Evolutionary conservation across 2,113 vertebrate species (phyloP).

Genomic region (Aepyceros melampus): DNA sequence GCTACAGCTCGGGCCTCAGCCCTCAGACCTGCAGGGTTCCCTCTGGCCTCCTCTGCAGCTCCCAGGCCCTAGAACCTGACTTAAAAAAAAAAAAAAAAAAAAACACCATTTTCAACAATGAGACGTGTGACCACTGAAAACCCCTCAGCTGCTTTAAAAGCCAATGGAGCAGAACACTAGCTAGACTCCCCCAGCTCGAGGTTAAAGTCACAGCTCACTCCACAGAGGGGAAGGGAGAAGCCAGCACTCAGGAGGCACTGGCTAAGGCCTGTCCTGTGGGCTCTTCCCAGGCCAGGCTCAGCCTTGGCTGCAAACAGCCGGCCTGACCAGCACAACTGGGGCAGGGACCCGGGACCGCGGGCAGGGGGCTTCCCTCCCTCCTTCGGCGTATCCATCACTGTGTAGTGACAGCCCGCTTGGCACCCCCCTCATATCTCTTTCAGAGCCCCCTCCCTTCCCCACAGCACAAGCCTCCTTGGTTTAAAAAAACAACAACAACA

Average conservation of each 20-base stretch:
- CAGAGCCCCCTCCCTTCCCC: not conserved
- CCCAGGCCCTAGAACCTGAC: not conserved
- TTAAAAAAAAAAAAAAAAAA: not conserved
- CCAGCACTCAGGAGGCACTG: slow-evolving; percentile 70
- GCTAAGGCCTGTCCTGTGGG: slow-evolving; percentile 76
- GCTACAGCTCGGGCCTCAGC: not conserved
- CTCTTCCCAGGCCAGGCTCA: slow-evolving; percentile 76
- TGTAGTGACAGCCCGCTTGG: slow-evolving; percentile 48
- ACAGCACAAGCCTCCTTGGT: not conserved
- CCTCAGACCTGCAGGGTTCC: not conserved
- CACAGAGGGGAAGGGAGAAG: slow-evolving; percentile 48
- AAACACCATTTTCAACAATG: not conserved
- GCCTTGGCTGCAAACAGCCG: slow-evolving; percentile 77
- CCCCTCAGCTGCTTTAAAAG: not conserved
- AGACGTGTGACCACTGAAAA: not conserved
- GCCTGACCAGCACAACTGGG: slow-evolving; percentile 70
- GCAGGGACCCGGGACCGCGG: slow-evolving; percentile 57
- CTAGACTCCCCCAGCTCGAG: not conserved
- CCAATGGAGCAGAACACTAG: not conserved
- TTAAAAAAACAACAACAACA: not conserved
- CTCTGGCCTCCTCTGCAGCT: not conserved
- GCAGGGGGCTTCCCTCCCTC: slow-evolving; percentile 68
- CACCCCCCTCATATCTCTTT: not conserved
- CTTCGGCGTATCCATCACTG: slow-evolving; percentile 57
- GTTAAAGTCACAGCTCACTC: slow-evolving; percentile 55